Evolutionary conservation across 2,113 vertebrate species (phyloP).

Genomic region (Atlantisia rogersi): DNA sequence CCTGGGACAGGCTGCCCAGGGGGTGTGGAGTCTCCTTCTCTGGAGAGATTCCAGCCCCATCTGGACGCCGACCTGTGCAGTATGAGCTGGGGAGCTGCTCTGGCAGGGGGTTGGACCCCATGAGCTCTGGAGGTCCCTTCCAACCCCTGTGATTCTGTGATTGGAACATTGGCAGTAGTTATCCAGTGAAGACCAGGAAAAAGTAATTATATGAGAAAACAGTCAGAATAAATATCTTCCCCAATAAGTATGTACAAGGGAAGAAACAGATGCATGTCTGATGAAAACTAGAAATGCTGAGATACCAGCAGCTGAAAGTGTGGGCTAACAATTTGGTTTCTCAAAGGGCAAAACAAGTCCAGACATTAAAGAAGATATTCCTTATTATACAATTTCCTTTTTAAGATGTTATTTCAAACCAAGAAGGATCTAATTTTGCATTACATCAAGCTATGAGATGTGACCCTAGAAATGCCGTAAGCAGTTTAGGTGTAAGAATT

Average conservation of each 20-base stretch:
- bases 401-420: background rate
- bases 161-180: background rate
- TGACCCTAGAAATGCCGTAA: background rate
- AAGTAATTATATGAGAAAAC: background rate
- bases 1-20: too few species aligned
- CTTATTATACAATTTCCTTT: background rate
- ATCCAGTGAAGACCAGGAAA: background rate
- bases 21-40: too few species aligned
- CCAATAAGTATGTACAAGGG: background rate
- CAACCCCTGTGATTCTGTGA: background rate
- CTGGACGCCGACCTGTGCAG: too few species aligned
- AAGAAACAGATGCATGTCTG: background rate
- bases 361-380: background rate
- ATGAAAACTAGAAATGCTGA: background rate
- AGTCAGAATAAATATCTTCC: constrained; percentile 1
- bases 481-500: background rate
- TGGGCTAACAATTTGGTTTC: background rate
- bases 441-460: background rate
- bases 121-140: too few species aligned
- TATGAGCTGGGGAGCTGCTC: too few species aligned
- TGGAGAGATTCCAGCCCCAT: too few species aligned
- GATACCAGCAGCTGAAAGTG: background rate
- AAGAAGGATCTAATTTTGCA: background rate
- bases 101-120: too few species aligned
- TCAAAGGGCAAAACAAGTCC: background rate